Conservation (phyloP, 1,140 invertebrate genomes). For the Acromyrmex heyeri region DNA sequence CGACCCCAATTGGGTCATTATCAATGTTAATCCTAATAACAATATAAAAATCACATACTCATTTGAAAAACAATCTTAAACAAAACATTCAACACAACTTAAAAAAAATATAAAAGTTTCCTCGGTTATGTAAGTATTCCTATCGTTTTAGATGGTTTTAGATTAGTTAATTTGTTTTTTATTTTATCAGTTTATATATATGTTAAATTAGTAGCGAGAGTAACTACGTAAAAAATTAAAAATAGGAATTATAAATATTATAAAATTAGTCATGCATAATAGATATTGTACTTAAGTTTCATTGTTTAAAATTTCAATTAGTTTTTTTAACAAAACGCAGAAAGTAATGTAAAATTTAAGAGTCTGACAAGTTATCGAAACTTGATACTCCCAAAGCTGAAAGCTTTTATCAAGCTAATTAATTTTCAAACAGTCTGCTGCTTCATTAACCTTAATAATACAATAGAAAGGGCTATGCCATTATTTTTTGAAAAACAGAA, state of each 20-base stretch:
- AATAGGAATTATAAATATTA: background rate
- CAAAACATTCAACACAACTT: too few relatives aligned
- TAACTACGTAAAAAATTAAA: background rate
- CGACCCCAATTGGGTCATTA: too few relatives aligned
- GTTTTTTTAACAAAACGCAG: background rate
- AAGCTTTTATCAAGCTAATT: slow-evolving; percentile 23
- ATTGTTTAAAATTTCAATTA: background rate
- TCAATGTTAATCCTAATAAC: too few relatives aligned
- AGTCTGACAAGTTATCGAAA: background rate
- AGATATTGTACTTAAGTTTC: background rate
- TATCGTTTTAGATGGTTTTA: too few relatives aligned
- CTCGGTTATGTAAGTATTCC: too few relatives aligned
- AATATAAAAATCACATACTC: too few relatives aligned
- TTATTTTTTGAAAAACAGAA: slow-evolving; percentile 13
- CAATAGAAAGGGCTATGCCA: background rate
- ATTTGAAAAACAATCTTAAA: too few relatives aligned
- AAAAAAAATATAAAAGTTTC: too few relatives aligned
- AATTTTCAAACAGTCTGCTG: slow-evolving; percentile 12
- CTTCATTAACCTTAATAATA: slow-evolving; percentile 40
- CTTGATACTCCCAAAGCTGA: background rate
- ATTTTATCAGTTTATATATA: slow-evolving; percentile 2
- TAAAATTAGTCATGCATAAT: background rate
- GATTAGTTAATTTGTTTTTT: background rate
- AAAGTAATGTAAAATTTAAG: slow-evolving; percentile 12
- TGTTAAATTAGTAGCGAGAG: background rate